Conservation (phyloP, 2,797 vertebrate species). For the Chelidonichthys spinosus region DNA sequence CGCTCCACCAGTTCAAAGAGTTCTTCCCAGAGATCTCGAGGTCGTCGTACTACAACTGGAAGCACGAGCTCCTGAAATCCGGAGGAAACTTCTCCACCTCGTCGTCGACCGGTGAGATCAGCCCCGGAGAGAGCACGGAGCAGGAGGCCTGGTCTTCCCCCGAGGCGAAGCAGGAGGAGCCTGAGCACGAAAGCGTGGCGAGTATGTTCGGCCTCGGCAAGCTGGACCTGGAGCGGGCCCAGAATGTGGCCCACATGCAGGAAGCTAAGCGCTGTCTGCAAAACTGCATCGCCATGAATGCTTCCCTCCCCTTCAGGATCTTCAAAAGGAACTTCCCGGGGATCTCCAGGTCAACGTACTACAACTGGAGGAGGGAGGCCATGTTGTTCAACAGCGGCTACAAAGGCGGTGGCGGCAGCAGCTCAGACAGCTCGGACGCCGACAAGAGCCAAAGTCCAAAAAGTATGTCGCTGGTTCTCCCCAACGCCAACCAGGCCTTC, state of each 20-base stretch:
- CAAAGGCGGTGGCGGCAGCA: slow-evolving; percentile 76
- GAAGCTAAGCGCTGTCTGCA: slow-evolving; percentile 92
- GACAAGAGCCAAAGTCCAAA: slow-evolving; percentile 80
- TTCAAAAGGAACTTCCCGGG: slow-evolving; percentile 94
- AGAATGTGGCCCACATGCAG: slow-evolving; percentile 88
- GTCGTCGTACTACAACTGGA: slow-evolving; percentile 97
- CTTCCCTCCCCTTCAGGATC: slow-evolving; percentile 90
- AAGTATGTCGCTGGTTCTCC: slow-evolving; percentile 46
- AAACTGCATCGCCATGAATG: slow-evolving; percentile 91
- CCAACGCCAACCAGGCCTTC: slow-evolving; percentile 18
- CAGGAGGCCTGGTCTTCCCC: slow-evolving; percentile 84
- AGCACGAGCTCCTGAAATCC: slow-evolving; percentile 89
- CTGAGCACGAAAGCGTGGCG: slow-evolving; percentile 72
- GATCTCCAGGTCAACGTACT: slow-evolving; percentile 96
- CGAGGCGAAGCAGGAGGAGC: slow-evolving; percentile 70
- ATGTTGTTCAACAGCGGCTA: slow-evolving; percentile 80
- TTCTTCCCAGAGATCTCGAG: slow-evolving; percentile 95
- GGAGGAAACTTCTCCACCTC: slow-evolving; percentile 78
- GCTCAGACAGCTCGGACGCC: slow-evolving; percentile 78
- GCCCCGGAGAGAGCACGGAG: slow-evolving; percentile 81
- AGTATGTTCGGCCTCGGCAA: slow-evolving; percentile 75
- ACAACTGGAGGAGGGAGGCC: slow-evolving; percentile 97
- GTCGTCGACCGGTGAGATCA: slow-evolving; percentile 76
- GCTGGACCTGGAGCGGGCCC: slow-evolving; percentile 75
- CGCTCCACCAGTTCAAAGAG: slow-evolving; percentile 91